These are phyloP conservation scores for Episyrphus balteatus DNA, from an alignment of 1,140 invertebrate species.

Conservation along the genomic window DNA sequence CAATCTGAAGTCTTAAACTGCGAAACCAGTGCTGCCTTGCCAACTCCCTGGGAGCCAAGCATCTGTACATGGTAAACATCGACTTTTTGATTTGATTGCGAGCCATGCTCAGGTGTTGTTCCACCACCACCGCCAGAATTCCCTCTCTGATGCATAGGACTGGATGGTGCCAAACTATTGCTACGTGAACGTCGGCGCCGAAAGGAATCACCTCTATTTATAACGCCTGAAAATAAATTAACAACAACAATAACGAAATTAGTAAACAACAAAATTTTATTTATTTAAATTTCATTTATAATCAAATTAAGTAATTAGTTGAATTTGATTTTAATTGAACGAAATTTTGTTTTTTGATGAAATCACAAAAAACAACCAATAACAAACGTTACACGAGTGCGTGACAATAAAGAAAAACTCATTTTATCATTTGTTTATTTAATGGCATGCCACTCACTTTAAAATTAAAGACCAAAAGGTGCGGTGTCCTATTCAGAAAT, in stretches of 20 bases:
- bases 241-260: not conserved
- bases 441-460: too few relatives aligned
- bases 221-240: conserved; percentile 50
- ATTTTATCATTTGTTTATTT: too few relatives aligned
- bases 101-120: conserved; percentile 16
- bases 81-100: conserved; percentile 28
- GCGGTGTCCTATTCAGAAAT: too few relatives aligned
- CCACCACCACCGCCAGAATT: conserved; percentile 31
- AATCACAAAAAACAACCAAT: too few relatives aligned
- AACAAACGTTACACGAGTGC: too few relatives aligned
- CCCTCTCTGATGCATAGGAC: conserved; percentile 28
- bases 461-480: too few relatives aligned
- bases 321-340: too few relatives aligned
- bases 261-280: too few relatives aligned
- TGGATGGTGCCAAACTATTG: conserved; percentile 55
- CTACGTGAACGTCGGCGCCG: conserved; percentile 63
- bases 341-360: too few relatives aligned
- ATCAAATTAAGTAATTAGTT: too few relatives aligned
- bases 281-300: too few relatives aligned
- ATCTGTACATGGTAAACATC: conserved; percentile 67
- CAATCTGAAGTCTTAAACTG: conserved; percentile 93
- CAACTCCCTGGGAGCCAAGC: conserved; percentile 74
- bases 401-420: too few relatives aligned
- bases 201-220: conserved; percentile 84
- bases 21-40: conserved; percentile 79